Base-by-base conservation (phyloP, 1,140 invertebrate genomes). In the Hyposmocoma kahamanoa region DNA sequence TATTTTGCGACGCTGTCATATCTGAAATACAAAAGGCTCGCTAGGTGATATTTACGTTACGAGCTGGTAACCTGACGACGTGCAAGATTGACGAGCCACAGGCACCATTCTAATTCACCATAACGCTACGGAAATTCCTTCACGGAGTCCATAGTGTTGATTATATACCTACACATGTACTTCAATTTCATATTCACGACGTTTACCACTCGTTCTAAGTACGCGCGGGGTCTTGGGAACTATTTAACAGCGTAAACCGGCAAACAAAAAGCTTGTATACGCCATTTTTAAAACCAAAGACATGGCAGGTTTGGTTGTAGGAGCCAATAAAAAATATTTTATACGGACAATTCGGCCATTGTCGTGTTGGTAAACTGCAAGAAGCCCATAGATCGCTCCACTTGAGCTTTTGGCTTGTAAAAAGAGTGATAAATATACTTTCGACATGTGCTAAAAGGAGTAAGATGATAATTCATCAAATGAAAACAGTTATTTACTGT, bases 231-330 rank as follows among this genome's bases (percentile, higher is more conserved):
- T 73, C 72, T 76, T 65, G 69, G 66, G 77, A 84, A 79, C 65
- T 71, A 62, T 74, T 87, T 72, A 85, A 76, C 68, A 83, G 71
- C 74, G 74, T 85, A 86, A 83, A 86, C 84, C 83, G 84, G 84
- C 83, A 84, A 86, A 87, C 83, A 86, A 86, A 85, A 87, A 87
- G 83, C 83, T 86, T 86, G 83, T 87, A 87, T 86, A 87, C 84
- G 84, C 84, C 84, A 87, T 87, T 87, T 87, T 87, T 87, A 84
- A 87, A 87, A 86, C 84, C 84, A 83, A 84, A 85, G 84, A 87
- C 84, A 87, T 86, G 84, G 84, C 83, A 85, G 79, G 77, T 82
- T 70, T 72, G 68, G 71, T 70, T 80, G 78, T 81, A 82, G 65
- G 79, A 72, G 78, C 82, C 82, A 84, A 85, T 84, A 85, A 85